phyloP scores from a whole-genome alignment of 1,140 invertebrate species.

The Atta texana region DNA sequence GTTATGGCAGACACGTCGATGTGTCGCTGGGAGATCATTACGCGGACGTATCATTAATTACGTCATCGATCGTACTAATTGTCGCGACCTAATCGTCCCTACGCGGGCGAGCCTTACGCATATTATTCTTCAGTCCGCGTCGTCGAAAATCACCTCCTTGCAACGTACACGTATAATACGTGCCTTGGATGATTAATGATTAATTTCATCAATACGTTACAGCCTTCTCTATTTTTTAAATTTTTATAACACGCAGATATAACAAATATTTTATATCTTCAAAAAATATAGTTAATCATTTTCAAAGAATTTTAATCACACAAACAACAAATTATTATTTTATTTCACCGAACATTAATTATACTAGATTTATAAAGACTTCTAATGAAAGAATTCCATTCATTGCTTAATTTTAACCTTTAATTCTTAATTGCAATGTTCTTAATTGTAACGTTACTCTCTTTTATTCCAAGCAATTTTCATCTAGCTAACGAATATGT shows the following conservation, averaged over 20 bases:
- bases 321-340: constrained; percentile 20
- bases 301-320: background rate
- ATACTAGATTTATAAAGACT: background rate
- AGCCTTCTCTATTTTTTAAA: background rate
- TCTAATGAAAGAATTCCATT: background rate
- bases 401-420: background rate
- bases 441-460: background rate
- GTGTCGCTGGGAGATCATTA: constrained; percentile 68
- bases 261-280: background rate
- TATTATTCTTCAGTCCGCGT: background rate
- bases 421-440: background rate
- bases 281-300: background rate
- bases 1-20: constrained; percentile 64
- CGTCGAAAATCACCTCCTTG: constrained; percentile 29
- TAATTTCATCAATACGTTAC: background rate
- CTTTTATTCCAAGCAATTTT: background rate
- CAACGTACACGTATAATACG: background rate
- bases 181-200: background rate
- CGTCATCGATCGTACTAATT: constrained; percentile 67
- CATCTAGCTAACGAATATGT: background rate
- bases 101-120: constrained; percentile 30
- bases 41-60: constrained; percentile 65
- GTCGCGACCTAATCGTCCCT: constrained; percentile 62
- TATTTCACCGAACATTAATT: background rate
- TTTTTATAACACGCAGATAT: background rate